Evolutionary conservation across 1,140 invertebrate genomes (phyloP).

Genomic region (Pseudomyrmex pallidus): DNA sequence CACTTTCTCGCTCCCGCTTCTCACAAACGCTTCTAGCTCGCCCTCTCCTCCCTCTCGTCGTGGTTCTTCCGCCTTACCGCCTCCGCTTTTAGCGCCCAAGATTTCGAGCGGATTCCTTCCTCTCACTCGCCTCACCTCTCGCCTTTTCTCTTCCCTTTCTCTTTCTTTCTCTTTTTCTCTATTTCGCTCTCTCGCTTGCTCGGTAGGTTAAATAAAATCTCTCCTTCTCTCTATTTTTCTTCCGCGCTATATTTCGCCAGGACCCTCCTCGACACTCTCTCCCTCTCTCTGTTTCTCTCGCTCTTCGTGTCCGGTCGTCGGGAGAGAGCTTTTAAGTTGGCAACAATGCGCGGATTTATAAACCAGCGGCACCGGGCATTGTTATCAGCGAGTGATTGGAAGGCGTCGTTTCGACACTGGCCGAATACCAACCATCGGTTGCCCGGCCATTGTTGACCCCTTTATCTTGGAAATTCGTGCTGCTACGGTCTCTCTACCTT

Average conservation of each 20-base stretch:
- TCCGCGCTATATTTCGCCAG: background rate
- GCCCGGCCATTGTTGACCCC: constrained; percentile 77
- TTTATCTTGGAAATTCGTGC: constrained; percentile 80
- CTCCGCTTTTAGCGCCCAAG: constrained; percentile 65
- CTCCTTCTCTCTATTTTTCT: constrained; percentile 30
- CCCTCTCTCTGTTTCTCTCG: background rate
- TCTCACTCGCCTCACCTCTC: constrained; percentile 34
- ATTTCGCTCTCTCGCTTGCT: constrained; percentile 37
- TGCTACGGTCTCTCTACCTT: constrained; percentile 64
- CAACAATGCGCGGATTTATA: constrained; percentile 82
- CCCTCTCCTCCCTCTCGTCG: constrained; percentile 23
- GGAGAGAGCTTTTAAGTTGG: constrained; percentile 80
- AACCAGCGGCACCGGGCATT: constrained; percentile 77
- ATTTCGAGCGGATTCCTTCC: constrained; percentile 65
- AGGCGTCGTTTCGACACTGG: constrained; percentile 78
- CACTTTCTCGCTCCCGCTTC: constrained; percentile 68
- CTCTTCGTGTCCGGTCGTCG: constrained; percentile 28
- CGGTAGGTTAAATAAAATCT: background rate
- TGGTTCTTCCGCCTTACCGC: constrained; percentile 63
- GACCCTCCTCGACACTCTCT: background rate
- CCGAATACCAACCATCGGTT: constrained; percentile 81
- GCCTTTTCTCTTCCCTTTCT: background rate
- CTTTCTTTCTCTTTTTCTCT: constrained; percentile 5
- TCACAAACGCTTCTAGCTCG: constrained; percentile 66
- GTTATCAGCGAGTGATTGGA: constrained; percentile 81